Base-by-base conservation (phyloP, 2,888 invertebrate species). In the Troglohyphantes excavatus region DNA sequence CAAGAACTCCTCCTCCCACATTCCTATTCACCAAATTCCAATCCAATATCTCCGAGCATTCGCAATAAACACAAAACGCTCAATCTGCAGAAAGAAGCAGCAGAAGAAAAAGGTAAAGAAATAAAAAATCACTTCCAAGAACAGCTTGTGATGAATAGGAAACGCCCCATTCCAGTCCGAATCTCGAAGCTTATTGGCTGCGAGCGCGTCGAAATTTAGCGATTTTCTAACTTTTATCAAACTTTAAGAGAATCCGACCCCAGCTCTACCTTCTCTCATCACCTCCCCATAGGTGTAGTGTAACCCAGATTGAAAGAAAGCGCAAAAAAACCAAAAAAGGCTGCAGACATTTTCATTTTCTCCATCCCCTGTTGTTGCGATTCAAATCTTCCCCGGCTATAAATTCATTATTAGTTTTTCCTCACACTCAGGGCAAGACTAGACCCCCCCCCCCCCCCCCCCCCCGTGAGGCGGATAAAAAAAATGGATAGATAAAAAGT, bases 381-480 rank as follows among this genome's bases (percentile, higher is more conserved):
- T 84, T 90, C 83, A 78, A 83, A 84, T 84, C 70, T 78, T 70
- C 84, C 78, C 83, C 84, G 53, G 68, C 89, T 90, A 90, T 90
- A 90, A 90, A 90, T 90, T 90, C 89, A 90, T 90, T 90, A 90
- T 90, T 90, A 89, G 88, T 89, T 89, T 88, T 89, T 89, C 82
- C 70, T 68, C 7, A n/a, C 7, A n/a, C 46, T 39, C 59, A 27
- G 39, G 61, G 53, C 53, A 53, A 2, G 53, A 53, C 53, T 2
- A 53, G 53, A 26, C 39, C 39, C 63, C 78, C n/a, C 39, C 39
- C 63, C 78, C n/a, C n/a, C n/a, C n/a, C n/a, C n/a, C n/a, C n/a
- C n/a, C n/a, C n/a, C n/a, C 43, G 43, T 17, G 68, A 83, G 75
- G 67, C 72, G 67, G 39, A 82, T 82, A 82, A 82, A 89, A n/a